These are phyloP conservation scores for Tympanoctomys barrerae DNA, from an alignment of 2,797 vertebrate genomes.

Conservation along the genomic window DNA sequence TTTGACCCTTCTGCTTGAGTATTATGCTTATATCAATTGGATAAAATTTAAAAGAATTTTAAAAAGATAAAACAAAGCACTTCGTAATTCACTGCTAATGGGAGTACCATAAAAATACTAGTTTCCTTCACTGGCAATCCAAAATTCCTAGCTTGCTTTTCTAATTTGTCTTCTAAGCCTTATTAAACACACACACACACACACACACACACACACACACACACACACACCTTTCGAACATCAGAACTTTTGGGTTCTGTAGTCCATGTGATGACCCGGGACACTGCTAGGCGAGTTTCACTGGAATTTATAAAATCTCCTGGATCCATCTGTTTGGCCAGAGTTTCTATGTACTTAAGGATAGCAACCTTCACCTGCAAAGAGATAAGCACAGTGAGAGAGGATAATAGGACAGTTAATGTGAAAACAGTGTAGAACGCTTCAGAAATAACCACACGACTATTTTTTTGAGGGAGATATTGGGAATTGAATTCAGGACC, in stretches of 20 bases:
- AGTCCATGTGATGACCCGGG: constrained; percentile 98
- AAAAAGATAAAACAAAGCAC: background rate
- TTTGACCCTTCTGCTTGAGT: constrained; percentile 39
- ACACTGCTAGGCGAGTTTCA: constrained; percentile 97
- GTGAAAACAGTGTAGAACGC: background rate
- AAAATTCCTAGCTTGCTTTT: constrained; percentile 39
- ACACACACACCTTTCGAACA: constrained; percentile 93
- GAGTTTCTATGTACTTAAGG: constrained; percentile 97
- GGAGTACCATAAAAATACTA: constrained; percentile 22
- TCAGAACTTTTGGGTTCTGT: constrained; percentile 99
- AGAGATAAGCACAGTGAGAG: constrained; percentile 74
- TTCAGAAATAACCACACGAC: background rate
- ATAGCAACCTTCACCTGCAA: constrained; percentile 97
- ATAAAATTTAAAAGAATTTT: constrained; percentile 38
- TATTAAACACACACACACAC: background rate
- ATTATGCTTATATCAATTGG: constrained; percentile 30
- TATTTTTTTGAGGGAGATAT: background rate
- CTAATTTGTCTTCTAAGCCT: constrained; percentile 25
- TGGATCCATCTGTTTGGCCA: constrained; percentile 97
- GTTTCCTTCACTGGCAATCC: constrained; percentile 43
- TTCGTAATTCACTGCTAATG: constrained; percentile 39
- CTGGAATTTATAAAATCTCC: constrained; percentile 98
- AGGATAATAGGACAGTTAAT: background rate
- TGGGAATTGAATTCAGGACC: too few relatives aligned
- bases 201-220: too few relatives aligned